Evolutionary conservation across 2,113 vertebrate genomes (phyloP).

Genomic region (Microcebus jonahi): DNA sequence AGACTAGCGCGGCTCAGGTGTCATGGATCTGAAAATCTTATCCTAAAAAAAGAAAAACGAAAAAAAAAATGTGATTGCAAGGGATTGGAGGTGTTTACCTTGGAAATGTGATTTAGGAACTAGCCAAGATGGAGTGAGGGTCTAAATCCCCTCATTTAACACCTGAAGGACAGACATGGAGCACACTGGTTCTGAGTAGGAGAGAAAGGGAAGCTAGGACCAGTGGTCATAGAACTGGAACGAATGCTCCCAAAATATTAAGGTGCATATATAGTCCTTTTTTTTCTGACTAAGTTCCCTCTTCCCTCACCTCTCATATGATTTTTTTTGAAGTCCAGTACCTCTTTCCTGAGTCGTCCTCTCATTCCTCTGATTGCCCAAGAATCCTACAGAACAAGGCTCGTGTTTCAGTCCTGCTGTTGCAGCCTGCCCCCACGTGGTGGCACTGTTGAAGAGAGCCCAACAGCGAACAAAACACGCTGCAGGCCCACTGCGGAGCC

Average conservation of each 20-base stretch:
- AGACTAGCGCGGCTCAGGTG: background rate
- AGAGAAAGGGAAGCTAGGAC: background rate
- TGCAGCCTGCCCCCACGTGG: background rate
- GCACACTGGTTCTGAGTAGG: background rate
- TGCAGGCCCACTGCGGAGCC: rapidly evolving
- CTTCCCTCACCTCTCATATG: background rate
- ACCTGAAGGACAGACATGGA: background rate
- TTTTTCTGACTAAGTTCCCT: background rate
- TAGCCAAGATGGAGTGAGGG: background rate
- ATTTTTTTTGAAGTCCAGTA: background rate
- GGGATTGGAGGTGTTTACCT: background rate
- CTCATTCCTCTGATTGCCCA: background rate
- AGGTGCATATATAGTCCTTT: background rate
- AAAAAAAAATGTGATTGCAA: background rate
- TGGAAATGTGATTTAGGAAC: background rate
- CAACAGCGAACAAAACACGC: rapidly evolving
- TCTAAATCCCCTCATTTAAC: background rate
- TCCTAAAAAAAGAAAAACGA: background rate
- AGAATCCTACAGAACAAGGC: background rate
- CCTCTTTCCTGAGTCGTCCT: background rate
- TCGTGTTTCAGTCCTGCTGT: background rate
- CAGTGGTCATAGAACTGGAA: background rate
- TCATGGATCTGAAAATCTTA: background rate
- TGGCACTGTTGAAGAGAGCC: constrained; percentile 34
- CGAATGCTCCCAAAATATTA: background rate